phyloP scores from a whole-genome alignment of 2,888 invertebrate species.

The Tipula lateralis region DNA sequence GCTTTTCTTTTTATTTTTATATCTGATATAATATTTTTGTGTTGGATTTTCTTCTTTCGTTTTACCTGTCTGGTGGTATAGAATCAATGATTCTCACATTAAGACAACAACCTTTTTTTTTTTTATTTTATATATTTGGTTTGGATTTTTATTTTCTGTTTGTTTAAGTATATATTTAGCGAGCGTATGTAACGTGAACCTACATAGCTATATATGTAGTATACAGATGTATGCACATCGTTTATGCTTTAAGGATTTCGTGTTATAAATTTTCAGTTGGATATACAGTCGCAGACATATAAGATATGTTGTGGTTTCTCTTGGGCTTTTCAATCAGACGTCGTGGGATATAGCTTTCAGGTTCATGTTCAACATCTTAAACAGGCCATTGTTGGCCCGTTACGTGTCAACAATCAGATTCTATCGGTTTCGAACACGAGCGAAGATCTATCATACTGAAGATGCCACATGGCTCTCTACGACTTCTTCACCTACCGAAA shows the following conservation, averaged over 20 bases:
- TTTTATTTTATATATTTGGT: background rate
- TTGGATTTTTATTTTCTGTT: background rate
- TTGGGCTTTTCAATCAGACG: no score
- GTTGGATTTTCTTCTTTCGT: background rate
- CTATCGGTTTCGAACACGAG: no score
- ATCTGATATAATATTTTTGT: conserved; percentile 4
- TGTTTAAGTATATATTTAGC: background rate
- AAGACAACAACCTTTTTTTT: background rate
- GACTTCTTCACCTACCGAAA: no score
- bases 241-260: background rate
- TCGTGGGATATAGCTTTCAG: no score
- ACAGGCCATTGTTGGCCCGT: no score
- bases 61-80: background rate
- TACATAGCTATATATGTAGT: no score
- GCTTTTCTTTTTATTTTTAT: background rate
- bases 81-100: background rate
- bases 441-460: no score
- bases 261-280: background rate
- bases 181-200: background rate
- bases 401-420: no score
- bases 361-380: no score
- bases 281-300: no score
- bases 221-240: background rate
- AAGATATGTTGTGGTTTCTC: no score
- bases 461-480: no score